phyloP scores from a whole-genome alignment of 1,140 invertebrate species.

The Aphelenchoides fujianensis region DNA sequence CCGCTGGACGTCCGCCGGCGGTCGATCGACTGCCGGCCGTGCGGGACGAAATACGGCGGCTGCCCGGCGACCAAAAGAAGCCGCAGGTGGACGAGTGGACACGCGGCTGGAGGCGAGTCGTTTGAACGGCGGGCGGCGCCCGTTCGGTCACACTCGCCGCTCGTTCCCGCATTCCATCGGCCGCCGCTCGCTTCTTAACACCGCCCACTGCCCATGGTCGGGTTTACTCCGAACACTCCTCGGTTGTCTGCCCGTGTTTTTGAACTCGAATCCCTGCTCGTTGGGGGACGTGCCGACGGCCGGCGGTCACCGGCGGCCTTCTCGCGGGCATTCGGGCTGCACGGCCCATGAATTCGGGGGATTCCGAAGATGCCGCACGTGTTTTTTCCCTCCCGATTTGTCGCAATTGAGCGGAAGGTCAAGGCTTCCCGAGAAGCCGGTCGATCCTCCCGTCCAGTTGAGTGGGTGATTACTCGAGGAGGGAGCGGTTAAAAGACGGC shows the following conservation, averaged over 20 bases:
- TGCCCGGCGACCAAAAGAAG: no score
- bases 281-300: neutral
- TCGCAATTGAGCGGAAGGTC: no score
- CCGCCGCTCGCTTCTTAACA: no score
- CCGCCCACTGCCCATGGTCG: no score
- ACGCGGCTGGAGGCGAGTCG: no score
- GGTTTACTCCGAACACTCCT: neutral
- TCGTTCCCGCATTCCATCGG: no score
- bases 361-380: neutral
- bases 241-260: neutral
- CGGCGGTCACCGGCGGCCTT: neutral
- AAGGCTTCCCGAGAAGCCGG: neutral
- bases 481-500: neutral
- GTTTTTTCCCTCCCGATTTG: neutral
- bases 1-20: no score
- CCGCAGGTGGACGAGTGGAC: no score
- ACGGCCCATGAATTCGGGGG: neutral
- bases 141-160: no score
- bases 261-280: neutral
- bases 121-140: no score
- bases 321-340: neutral
- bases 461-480: neutral
- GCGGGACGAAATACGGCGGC: no score
- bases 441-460: neutral
- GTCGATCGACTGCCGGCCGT: no score